Percentiles rank a stretch among this genome's conserved stretches.
Evolutionary conservation across 2,888 invertebrate species (phyloP).

Genomic region (Orgyia antiqua): DNA sequence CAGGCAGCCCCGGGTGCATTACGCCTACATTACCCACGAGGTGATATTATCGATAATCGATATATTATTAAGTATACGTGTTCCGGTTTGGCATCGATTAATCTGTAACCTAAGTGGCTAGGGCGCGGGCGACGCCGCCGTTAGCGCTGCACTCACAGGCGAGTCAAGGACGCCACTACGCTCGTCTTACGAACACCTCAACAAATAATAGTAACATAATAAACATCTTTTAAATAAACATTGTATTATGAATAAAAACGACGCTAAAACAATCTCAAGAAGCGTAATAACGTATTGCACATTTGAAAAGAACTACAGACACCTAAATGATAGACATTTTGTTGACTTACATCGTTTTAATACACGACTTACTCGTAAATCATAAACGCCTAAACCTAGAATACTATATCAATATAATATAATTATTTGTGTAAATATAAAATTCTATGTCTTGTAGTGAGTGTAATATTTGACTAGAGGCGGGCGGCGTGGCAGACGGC

Average conservation of each 20-base stretch:
- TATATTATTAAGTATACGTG: conserved; percentile 70
- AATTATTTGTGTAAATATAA: conserved; percentile 79
- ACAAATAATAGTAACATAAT: conserved; percentile 47
- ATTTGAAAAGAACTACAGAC: conserved; percentile 57
- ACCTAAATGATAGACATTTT: conserved; percentile 43
- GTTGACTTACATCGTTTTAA: conserved; percentile 35
- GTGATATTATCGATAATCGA: conserved; percentile 67
- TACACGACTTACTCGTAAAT: conserved; percentile 65
- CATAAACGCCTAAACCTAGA: conserved; percentile 76
- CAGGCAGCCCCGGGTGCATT: conserved; percentile 41
- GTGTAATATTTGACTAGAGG: conserved; percentile 78
- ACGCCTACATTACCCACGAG: conserved; percentile 63
- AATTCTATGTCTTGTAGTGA: conserved; percentile 74
- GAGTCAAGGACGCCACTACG: conserved; percentile 36
- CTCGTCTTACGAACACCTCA: conserved; percentile 44
- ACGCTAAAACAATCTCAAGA: conserved; percentile 59
- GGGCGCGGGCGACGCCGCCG: conserved; percentile 34
- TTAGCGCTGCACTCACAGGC: conserved; percentile 30
- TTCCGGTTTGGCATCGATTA: conserved; percentile 73
- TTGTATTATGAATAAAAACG: conserved; percentile 43
- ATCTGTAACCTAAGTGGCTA: conserved; percentile 58
- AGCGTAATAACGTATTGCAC: conserved; percentile 75
- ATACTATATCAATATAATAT: conserved; percentile 78
- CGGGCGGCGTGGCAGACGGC: conserved; percentile 49
- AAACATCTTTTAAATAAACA: conserved; percentile 36